Conservation (phyloP, 2,113 vertebrate genomes). For the Prinia subflava region DNA sequence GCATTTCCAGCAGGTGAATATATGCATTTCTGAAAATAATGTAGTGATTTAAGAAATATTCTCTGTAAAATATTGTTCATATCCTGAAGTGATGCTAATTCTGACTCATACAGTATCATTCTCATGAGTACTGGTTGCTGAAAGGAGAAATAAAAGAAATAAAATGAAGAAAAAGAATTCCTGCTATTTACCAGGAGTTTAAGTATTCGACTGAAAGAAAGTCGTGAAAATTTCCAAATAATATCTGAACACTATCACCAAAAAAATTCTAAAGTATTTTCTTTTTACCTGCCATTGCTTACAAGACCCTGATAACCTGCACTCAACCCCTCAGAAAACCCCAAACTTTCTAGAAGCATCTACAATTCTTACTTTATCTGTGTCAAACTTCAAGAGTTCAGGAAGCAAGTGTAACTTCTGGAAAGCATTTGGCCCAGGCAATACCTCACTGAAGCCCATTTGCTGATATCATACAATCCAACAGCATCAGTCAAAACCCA, state of each 20-base stretch:
- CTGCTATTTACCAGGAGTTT: not conserved
- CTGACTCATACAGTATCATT: not conserved
- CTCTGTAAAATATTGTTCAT: not conserved
- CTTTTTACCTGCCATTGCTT: not conserved
- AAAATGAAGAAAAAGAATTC: not conserved
- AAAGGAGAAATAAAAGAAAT: not conserved
- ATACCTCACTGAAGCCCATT: not conserved
- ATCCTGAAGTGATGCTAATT: not conserved
- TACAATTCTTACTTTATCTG: not conserved
- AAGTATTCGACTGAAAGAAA: not conserved
- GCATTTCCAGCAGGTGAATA: not conserved
- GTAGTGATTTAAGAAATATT: not conserved
- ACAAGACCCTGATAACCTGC: not conserved
- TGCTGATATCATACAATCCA: not conserved
- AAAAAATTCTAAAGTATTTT: not conserved
- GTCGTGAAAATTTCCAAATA: not conserved
- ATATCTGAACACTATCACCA: not conserved
- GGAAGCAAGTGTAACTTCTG: not conserved
- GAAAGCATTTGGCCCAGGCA: not conserved
- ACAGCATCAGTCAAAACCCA: not conserved
- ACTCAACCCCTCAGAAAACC: not conserved
- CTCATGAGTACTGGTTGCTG: not conserved
- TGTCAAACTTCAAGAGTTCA: not conserved
- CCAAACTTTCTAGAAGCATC: not conserved
- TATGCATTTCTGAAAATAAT: not conserved